A percentile compares a stretch with the other conserved stretches of the same genome.
phyloP scores from a whole-genome alignment of 2,888 invertebrate genomes.

The Ormyrus pomaceus region DNA sequence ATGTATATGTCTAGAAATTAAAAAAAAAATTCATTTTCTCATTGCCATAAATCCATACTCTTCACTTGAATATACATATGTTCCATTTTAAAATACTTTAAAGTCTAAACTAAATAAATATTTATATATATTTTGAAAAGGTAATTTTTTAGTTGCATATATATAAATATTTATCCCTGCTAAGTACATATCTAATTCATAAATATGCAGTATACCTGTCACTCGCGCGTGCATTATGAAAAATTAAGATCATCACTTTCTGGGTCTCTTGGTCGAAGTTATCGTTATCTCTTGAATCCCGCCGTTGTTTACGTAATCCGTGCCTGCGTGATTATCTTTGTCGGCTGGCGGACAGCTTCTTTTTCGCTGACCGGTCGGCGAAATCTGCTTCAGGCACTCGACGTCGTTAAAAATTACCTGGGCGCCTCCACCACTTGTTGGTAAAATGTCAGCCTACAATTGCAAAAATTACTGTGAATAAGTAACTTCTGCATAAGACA shows the following conservation, averaged over 20 bases:
- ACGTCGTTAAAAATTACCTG: constrained; percentile 97
- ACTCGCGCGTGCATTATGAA: not conserved
- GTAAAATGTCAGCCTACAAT: constrained; percentile 90
- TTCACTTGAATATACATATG: constrained; percentile 7
- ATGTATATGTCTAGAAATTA: not conserved
- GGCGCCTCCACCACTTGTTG: constrained; percentile 95
- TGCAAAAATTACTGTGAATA: no score
- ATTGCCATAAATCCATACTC: constrained; percentile 13
- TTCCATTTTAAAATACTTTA: constrained; percentile 18
- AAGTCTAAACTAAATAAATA: no score
- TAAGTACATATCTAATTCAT: constrained; percentile 21
- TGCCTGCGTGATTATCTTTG: constrained; percentile 34
- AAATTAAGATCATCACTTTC: constrained; percentile 40
- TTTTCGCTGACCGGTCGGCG: constrained; percentile 79
- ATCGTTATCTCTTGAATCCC: constrained; percentile 34
- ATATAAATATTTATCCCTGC: not conserved
- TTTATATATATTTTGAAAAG: no score
- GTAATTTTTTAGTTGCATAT: no score
- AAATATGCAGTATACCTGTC: constrained; percentile 11
- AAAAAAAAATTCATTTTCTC: constrained; percentile 2
- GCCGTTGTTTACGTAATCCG: constrained; percentile 31
- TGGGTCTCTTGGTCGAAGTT: constrained; percentile 44
- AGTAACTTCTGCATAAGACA: no score
- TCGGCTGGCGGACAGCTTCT: constrained; percentile 64
- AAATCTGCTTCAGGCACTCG: constrained; percentile 90